A percentile compares a stretch with the other conserved stretches of the same genome.
Evolutionary conservation across 2,113 vertebrate genomes (phyloP).

Genomic region (Mormyrus lacerda): DNA sequence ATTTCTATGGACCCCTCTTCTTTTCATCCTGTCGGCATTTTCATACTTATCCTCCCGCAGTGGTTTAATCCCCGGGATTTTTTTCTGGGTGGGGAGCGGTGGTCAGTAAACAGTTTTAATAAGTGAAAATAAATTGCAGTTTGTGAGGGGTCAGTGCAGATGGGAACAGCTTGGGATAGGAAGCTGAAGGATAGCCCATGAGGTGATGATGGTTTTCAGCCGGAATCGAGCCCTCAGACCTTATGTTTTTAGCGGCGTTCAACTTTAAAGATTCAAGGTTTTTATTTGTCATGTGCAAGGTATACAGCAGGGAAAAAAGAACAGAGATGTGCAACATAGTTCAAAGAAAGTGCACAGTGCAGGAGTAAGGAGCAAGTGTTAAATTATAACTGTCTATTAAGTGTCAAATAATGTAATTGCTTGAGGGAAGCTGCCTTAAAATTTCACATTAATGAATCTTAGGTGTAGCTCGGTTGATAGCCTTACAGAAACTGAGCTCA

Average conservation of each 20-base stretch:
- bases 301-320: neutral
- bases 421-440: neutral
- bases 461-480: neutral
- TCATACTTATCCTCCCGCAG: conserved; percentile 51
- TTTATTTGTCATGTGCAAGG: neutral
- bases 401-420: neutral
- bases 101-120: conserved; percentile 55
- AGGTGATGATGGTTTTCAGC: neutral
- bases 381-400: neutral
- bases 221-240: neutral
- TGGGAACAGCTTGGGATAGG: conserved; percentile 10
- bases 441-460: neutral
- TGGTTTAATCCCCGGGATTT: conserved; percentile 60
- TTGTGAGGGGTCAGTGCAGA: conserved; percentile 43
- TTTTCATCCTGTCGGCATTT: conserved; percentile 56
- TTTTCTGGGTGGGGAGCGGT: conserved; percentile 50
- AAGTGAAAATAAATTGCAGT: conserved; percentile 29
- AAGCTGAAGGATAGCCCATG: neutral
- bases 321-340: neutral
- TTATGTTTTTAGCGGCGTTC: neutral
- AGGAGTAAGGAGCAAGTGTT: neutral
- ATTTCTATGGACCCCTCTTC: conserved; percentile 59
- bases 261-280: neutral
- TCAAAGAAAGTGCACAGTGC: neutral
- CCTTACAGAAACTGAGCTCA: neutral